These are phyloP conservation scores for Kryptolebias marmoratus DNA, from an alignment of 2,113 vertebrate species.

Conservation along the genomic window DNA sequence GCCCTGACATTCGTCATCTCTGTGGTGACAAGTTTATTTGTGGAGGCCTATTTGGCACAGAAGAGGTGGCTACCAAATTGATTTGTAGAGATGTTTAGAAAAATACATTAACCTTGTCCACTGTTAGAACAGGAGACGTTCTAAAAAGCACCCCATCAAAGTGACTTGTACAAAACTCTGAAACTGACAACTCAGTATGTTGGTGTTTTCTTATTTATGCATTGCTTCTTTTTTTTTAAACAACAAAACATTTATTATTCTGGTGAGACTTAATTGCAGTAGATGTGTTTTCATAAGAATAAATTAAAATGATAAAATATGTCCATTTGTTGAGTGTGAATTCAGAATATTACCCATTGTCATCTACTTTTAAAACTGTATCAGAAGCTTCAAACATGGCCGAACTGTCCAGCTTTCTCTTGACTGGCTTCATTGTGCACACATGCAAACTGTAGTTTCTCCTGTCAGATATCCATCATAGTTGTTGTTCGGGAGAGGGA, in stretches of 20 bases:
- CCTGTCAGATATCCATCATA: constrained; percentile 20
- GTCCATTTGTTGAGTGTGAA: background rate
- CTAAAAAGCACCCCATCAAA: background rate
- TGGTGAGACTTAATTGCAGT: too few species aligned
- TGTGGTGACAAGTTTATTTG: constrained; percentile 65
- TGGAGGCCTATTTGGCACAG: constrained; percentile 34
- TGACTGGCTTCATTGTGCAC: constrained; percentile 5
- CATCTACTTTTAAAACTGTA: background rate
- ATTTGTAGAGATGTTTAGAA: constrained; percentile 31
- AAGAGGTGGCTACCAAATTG: constrained; percentile 32
- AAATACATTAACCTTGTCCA: constrained; percentile 1
- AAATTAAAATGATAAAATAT: background rate
- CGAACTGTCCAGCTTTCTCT: constrained; percentile 1
- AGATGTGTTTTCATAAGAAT: too few species aligned
- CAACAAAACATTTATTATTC: too few species aligned
- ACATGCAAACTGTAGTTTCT: background rate
- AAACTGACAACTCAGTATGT: background rate
- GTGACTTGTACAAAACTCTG: background rate
- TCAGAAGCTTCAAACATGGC: constrained; percentile 2
- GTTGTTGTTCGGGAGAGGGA: background rate
- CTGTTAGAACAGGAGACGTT: background rate
- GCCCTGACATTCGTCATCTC: constrained; percentile 60
- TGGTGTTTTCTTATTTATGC: background rate
- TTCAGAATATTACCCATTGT: background rate
- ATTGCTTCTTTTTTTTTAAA: background rate